These are phyloP conservation scores for Fabriciana adippe DNA, from an alignment of 2,888 invertebrate species.

Conservation along the genomic window DNA sequence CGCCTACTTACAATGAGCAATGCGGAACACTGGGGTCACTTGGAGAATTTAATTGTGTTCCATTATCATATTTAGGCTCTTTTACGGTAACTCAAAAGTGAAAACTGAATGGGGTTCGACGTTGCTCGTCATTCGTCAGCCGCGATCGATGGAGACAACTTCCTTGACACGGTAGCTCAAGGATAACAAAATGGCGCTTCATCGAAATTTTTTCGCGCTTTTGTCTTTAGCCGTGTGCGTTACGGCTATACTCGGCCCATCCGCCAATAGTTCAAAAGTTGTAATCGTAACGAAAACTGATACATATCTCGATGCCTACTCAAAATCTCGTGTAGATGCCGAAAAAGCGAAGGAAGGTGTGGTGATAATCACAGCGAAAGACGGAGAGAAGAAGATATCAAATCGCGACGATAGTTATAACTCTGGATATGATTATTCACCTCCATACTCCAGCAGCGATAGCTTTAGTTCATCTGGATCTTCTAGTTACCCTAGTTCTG, in stretches of 20 bases:
- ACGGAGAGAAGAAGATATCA: constrained; percentile 74
- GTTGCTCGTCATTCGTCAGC: constrained; percentile 74
- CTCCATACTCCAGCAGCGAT: constrained; percentile 61
- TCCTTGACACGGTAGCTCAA: constrained; percentile 59
- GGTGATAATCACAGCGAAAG: constrained; percentile 72
- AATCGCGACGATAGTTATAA: constrained; percentile 73
- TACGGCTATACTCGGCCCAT: constrained; percentile 68
- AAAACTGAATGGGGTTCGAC: constrained; percentile 74
- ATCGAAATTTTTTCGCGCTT: constrained; percentile 54
- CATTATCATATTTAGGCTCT: constrained; percentile 82
- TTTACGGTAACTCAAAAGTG: constrained; percentile 82
- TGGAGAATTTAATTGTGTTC: constrained; percentile 81
- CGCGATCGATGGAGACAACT: constrained; percentile 77
- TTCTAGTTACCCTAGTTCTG: constrained; percentile 57
- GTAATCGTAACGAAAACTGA: constrained; percentile 68
- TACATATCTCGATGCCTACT: constrained; percentile 85
- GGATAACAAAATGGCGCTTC: constrained; percentile 60
- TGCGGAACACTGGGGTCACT: constrained; percentile 77
- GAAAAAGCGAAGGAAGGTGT: constrained; percentile 73
- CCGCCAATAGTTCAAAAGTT: constrained; percentile 60
- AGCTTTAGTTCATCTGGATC: constrained; percentile 61
- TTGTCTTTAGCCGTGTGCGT: constrained; percentile 59
- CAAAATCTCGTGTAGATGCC: constrained; percentile 78
- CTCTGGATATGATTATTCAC: constrained; percentile 71
- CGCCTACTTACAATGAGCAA: constrained; percentile 79